These are phyloP conservation scores for Coptodon bakossiorum DNA, from an alignment of 2,113 vertebrate genomes.

Conservation along the genomic window DNA sequence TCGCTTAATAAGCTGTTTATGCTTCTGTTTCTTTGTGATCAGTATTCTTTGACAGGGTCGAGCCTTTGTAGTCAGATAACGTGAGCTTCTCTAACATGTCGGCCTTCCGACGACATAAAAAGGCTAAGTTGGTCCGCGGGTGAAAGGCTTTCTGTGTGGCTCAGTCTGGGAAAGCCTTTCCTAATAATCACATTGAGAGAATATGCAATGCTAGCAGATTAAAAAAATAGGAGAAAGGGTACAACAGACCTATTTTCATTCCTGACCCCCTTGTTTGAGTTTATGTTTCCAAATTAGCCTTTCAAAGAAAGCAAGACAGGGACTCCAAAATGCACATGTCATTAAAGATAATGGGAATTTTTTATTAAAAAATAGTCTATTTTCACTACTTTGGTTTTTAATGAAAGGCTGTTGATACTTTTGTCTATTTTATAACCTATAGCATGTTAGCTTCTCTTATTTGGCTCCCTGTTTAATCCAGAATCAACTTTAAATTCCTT, in stretches of 20 bases:
- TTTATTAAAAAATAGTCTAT: background rate
- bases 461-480: background rate
- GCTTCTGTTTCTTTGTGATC: background rate
- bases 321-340: background rate
- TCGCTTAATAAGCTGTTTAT: constrained; percentile 38
- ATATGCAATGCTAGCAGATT: background rate
- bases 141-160: background rate
- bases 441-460: background rate
- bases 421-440: background rate
- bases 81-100: background rate
- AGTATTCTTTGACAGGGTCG: background rate
- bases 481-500: background rate
- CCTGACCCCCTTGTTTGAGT: background rate
- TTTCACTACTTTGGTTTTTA: background rate
- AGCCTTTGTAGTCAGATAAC: constrained; percentile 39
- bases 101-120: background rate
- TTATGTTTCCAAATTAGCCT: background rate
- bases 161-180: background rate
- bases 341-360: background rate
- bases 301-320: background rate
- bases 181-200: background rate
- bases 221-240: background rate
- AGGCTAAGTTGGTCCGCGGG: background rate
- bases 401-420: background rate
- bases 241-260: background rate